Conservation (phyloP, 2,113 vertebrate genomes). For the Thermophis baileyi region DNA sequence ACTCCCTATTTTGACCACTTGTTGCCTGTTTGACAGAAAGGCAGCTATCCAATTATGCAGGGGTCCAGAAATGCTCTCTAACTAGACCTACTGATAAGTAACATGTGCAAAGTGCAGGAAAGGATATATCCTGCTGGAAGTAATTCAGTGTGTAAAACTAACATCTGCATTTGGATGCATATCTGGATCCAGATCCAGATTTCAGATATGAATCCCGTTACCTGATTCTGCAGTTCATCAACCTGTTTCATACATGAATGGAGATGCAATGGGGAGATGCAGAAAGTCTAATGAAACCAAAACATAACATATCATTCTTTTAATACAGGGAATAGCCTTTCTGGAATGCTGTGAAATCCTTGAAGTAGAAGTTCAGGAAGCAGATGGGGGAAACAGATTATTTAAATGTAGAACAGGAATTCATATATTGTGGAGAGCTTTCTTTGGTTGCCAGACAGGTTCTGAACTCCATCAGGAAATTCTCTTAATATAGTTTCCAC, state of each 20-base stretch:
- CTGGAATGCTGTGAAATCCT: background rate
- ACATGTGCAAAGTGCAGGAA: background rate
- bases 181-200: background rate
- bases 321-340: background rate
- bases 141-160: background rate
- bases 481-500: background rate
- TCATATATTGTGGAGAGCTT: background rate
- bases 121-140: background rate
- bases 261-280: background rate
- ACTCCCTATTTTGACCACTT: too few species aligned
- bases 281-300: background rate
- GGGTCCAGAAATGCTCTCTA: too few species aligned
- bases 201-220: background rate
- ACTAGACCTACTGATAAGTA: background rate
- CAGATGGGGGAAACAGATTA: slow-evolving; percentile 8
- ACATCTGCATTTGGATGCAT: background rate
- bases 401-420: slow-evolving; percentile 13
- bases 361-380: slow-evolving; percentile 11
- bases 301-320: background rate
- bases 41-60: too few species aligned
- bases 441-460: background rate
- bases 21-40: too few species aligned
- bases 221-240: background rate
- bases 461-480: background rate
- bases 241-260: background rate